These are phyloP conservation scores for Cephus sareptanus DNA, from an alignment of 2,888 invertebrate genomes.

Conservation along the genomic window DNA sequence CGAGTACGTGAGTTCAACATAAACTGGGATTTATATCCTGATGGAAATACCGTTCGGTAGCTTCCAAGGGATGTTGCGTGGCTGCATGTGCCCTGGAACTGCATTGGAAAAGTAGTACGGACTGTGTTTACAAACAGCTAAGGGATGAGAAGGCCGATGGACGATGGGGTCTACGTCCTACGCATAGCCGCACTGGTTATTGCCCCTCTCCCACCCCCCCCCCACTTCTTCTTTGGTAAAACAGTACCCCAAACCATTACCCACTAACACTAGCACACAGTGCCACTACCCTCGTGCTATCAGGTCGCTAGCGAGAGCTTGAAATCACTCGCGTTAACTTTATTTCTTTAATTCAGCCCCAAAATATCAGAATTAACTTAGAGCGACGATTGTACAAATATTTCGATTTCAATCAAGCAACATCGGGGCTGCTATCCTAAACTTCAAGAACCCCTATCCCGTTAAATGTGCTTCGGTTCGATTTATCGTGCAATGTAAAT, in stretches of 20 bases:
- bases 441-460: neutral
- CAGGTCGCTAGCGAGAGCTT: neutral
- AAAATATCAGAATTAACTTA: neutral
- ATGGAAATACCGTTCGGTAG: neutral
- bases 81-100: conserved; percentile 33
- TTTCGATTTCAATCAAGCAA: too few relatives aligned
- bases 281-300: neutral
- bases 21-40: neutral
- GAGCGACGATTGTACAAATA: neutral
- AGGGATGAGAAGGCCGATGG: conserved; percentile 27
- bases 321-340: neutral
- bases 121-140: conserved; percentile 53
- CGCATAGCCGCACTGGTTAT: conserved; percentile 42
- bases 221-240: conserved; percentile 26
- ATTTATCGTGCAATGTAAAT: neutral
- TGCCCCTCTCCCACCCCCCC: conserved; percentile 31
- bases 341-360: neutral
- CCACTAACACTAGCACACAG: neutral
- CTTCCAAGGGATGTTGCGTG: neutral
- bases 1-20: neutral
- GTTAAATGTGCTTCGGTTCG: neutral
- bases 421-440: neutral
- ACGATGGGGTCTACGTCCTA: conserved; percentile 32
- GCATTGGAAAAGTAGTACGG: conserved; percentile 48
- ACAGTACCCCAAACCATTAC: conserved; percentile 15